phyloP scores from a whole-genome alignment of 2,888 invertebrate species.

The Synanthedon andrenaeformis region DNA sequence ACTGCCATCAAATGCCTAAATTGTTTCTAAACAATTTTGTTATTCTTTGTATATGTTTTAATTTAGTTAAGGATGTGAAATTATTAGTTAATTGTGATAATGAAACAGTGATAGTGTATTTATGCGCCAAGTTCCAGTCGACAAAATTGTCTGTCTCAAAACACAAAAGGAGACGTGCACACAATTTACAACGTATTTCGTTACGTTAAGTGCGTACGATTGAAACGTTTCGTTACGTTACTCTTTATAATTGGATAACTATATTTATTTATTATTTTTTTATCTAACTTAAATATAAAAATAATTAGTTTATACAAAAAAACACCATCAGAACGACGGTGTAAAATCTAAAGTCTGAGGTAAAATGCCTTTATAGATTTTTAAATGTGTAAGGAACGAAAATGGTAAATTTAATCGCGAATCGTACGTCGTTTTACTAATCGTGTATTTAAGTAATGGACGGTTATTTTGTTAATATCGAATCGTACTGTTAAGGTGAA shows the following conservation, averaged over 20 bases:
- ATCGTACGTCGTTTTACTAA: slow-evolving; percentile 62
- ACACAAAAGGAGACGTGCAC: not conserved
- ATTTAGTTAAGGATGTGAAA: slow-evolving; percentile 51
- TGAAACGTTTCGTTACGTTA: not conserved
- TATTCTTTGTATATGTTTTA: slow-evolving; percentile 39
- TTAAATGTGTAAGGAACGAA: slow-evolving; percentile 55
- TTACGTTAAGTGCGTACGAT: no score
- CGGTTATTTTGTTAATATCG: slow-evolving; percentile 64
- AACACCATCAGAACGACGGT: slow-evolving; percentile 60
- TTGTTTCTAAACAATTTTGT: slow-evolving; percentile 51
- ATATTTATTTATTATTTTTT: slow-evolving; percentile 61
- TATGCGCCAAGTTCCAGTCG: slow-evolving; percentile 5
- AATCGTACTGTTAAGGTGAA: slow-evolving; percentile 52
- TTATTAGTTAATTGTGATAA: slow-evolving; percentile 66
- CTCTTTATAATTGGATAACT: slow-evolving; percentile 35
- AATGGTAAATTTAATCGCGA: slow-evolving; percentile 51
- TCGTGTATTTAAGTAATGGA: slow-evolving; percentile 60
- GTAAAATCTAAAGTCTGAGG: slow-evolving; percentile 70
- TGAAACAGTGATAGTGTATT: slow-evolving; percentile 46
- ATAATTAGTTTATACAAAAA: slow-evolving; percentile 49
- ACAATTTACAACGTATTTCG: no score
- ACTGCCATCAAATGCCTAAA: slow-evolving; percentile 71
- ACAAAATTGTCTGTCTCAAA: not conserved
- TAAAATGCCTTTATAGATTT: slow-evolving; percentile 70
- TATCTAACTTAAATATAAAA: slow-evolving; percentile 54